Base-by-base conservation (phyloP, 2,797 vertebrate genomes). In the Ataeniobius toweri region DNA sequence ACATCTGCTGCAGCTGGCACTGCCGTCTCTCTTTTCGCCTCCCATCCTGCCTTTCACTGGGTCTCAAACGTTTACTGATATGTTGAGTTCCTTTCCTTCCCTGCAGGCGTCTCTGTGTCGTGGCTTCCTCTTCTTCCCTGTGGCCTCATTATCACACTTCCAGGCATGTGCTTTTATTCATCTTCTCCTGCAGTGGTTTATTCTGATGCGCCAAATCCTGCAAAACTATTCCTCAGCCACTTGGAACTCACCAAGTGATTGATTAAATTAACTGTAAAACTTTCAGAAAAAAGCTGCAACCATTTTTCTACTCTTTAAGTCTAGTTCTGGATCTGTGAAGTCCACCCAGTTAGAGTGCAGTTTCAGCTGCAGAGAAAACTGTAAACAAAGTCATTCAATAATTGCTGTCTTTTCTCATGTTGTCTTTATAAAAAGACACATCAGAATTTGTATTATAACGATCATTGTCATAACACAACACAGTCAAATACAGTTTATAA, bases 1-100 rank as follows among this genome's bases (percentile, higher is more conserved):
- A 86, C 84, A 82, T 87, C 87, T 78, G 85, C 8, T 39, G 0
- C 12, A 39, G n/a, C 82, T 80, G 86, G 80, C 79, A 31, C 51
- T 22, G 9, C 67, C 36, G 0, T 71, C 48, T 63, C 70, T 59
- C 77, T 28, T 8, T 39, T 59, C 51, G 13, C 55, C 58, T 56
- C 44, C 1, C 13, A 1, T 77, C 46, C 63, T 12, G 69, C 48
- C 55, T 8, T 5, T 51, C 59, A 1, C 28, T 16, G 46, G 22
- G 41, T 65, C 53, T 12, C 63, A 39, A 53, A 53, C 44, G 16
- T 31, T 63, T 18, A 24, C 50, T 63, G 44, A 77, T n/a, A 36
- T 18, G 2, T 26, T 6, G 46, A 51, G 18, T 53, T 65, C 59
- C 48, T 48, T 50, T 73, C 51, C 1, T 71, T 24, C n/a, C 13